These are phyloP conservation scores for Mesopsocus fuscifrons DNA, from an alignment of 2,888 invertebrate genomes.

Conservation along the genomic window DNA sequence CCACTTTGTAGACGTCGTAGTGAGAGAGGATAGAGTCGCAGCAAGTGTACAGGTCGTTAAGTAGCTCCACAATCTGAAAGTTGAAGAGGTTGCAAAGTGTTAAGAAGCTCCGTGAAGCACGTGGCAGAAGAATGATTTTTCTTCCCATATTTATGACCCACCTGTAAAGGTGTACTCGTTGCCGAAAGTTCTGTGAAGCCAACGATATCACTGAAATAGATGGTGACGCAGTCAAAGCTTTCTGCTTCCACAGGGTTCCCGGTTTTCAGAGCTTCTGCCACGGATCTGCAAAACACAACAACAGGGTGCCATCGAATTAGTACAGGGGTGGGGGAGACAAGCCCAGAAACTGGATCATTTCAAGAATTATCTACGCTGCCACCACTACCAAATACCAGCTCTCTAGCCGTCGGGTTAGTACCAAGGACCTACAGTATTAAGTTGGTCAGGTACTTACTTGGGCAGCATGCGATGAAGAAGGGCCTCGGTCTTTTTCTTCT, in stretches of 20 bases:
- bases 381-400: too few relatives aligned
- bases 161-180: slow-evolving; percentile 56
- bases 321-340: too few relatives aligned
- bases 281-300: slow-evolving; percentile 34
- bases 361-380: too few relatives aligned
- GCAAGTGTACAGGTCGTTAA: slow-evolving; percentile 74
- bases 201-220: slow-evolving; percentile 70
- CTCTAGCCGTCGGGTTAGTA: neutral
- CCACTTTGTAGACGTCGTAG: slow-evolving; percentile 78
- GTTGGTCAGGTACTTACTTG: slow-evolving; percentile 32
- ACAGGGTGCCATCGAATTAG: neutral
- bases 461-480: slow-evolving; percentile 71
- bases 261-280: slow-evolving; percentile 58
- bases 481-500: slow-evolving; percentile 70
- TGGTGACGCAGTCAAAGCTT: slow-evolving; percentile 62
- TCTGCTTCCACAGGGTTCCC: slow-evolving; percentile 65
- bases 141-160: slow-evolving; percentile 17
- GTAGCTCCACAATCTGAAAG: slow-evolving; percentile 59
- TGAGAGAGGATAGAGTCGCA: slow-evolving; percentile 75
- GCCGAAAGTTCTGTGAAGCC: slow-evolving; percentile 67
- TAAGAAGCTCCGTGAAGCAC: slow-evolving; percentile 69
- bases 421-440: neutral
- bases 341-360: too few relatives aligned
- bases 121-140: slow-evolving; percentile 5
- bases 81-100: slow-evolving; percentile 76